Evolutionary conservation across 2,888 invertebrate species (phyloP).

Genomic region (Amorpha juglandis): DNA sequence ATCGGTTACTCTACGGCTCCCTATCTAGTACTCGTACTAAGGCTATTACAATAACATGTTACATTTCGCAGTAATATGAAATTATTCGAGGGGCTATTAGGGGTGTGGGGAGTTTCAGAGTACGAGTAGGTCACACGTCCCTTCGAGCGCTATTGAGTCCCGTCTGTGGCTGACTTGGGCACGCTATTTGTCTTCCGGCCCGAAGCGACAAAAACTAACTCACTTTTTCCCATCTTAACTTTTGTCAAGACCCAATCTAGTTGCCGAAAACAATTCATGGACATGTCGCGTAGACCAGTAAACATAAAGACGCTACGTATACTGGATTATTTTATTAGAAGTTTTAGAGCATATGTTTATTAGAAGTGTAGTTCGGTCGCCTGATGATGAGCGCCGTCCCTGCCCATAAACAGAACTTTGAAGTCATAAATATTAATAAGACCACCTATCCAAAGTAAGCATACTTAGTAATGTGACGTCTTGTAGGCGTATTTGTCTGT

Average conservation of each 20-base stretch:
- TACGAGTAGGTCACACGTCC: slow-evolving; percentile 19
- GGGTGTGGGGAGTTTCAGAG: background rate
- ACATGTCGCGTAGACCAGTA: slow-evolving; percentile 29
- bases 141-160: slow-evolving; percentile 35
- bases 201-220: slow-evolving; percentile 47
- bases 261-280: slow-evolving; percentile 38
- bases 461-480: background rate
- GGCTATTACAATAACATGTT: slow-evolving; percentile 15
- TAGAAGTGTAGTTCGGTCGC: no score
- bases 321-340: background rate
- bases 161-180: slow-evolving; percentile 46
- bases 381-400: no score
- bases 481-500: background rate
- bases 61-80: background rate
- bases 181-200: slow-evolving; percentile 51
- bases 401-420: no score
- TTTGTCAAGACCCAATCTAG: slow-evolving; percentile 46
- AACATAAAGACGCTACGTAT: background rate
- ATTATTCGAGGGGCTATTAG: slow-evolving; percentile 7
- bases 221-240: slow-evolving; percentile 47
- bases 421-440: no score
- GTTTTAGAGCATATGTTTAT: no score
- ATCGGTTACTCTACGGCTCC: no score
- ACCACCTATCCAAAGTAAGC: no score
- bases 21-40: no score